Evolutionary conservation across 1,140 invertebrate genomes (phyloP).

Genomic region (Prorops nasuta): DNA sequence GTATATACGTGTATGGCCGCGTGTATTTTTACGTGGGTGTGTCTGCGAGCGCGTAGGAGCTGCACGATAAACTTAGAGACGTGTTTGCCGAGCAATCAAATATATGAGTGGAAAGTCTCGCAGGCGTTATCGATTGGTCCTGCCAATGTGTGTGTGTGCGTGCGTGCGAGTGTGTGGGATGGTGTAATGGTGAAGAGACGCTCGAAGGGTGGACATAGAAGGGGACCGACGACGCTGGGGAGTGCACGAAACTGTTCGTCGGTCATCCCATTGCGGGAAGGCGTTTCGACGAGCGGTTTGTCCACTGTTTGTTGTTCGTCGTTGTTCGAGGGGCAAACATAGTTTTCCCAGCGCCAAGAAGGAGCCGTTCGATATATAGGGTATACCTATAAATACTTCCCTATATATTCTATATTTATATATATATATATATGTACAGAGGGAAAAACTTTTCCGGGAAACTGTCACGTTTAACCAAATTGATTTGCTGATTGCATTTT

Average conservation of each 20-base stretch:
- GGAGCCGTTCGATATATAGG: slow-evolving; percentile 8
- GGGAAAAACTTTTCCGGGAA: too few relatives aligned
- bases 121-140: slow-evolving; percentile 43
- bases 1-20: too few relatives aligned
- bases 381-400: too few relatives aligned
- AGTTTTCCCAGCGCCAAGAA: slow-evolving; percentile 31
- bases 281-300: slow-evolving; percentile 33
- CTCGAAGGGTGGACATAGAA: slow-evolving; percentile 25
- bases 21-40: too few relatives aligned
- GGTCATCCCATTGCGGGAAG: slow-evolving; percentile 34
- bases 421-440: too few relatives aligned
- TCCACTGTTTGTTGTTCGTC: slow-evolving; percentile 46
- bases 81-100: slow-evolving; percentile 56
- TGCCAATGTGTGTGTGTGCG: neutral
- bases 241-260: slow-evolving; percentile 34
- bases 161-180: slow-evolving; percentile 3
- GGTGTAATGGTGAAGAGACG: neutral
- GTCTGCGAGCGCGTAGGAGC: slow-evolving; percentile 11
- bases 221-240: slow-evolving; percentile 16
- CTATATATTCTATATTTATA: too few relatives aligned
- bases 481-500: too few relatives aligned
- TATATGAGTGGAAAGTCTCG: slow-evolving; percentile 55
- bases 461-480: too few relatives aligned
- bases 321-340: slow-evolving; percentile 47
- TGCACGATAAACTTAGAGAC: slow-evolving; percentile 51